These are phyloP conservation scores for Mixornis gularis DNA, from an alignment of 2,113 vertebrate genomes.

Conservation along the genomic window DNA sequence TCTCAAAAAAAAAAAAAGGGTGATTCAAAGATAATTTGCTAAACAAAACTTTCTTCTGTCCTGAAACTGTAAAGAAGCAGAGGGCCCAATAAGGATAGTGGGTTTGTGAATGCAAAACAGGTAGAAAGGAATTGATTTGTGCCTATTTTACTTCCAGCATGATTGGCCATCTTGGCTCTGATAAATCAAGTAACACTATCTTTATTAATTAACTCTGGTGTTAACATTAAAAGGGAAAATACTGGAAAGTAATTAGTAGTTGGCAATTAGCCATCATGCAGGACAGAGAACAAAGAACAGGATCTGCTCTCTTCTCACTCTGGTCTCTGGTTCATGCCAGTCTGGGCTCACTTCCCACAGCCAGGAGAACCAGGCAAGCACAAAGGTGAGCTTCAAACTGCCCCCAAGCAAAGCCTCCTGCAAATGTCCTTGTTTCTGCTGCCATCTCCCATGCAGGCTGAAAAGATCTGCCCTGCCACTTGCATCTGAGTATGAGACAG, in stretches of 20 bases:
- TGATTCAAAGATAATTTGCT: constrained; percentile 48
- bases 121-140: background rate
- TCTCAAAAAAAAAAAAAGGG: background rate
- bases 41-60: constrained; percentile 47
- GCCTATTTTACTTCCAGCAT: background rate
- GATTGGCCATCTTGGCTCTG: background rate
- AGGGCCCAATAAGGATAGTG: background rate
- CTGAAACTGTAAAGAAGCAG: background rate
- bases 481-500: background rate
- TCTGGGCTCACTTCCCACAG: rapidly evolving
- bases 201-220: background rate
- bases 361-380: background rate
- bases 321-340: background rate
- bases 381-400: background rate
- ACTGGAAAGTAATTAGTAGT: background rate
- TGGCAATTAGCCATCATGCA: background rate
- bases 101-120: background rate
- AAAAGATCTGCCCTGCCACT: background rate
- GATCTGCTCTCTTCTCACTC: background rate
- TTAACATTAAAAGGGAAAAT: constrained; percentile 10
- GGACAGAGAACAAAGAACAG: background rate
- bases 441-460: background rate
- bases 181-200: background rate
- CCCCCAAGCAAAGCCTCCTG: rapidly evolving
- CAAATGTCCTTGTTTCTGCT: background rate